Base-by-base conservation (phyloP, 2,797 vertebrate species). In the Petrocephalus schoutedeni region DNA sequence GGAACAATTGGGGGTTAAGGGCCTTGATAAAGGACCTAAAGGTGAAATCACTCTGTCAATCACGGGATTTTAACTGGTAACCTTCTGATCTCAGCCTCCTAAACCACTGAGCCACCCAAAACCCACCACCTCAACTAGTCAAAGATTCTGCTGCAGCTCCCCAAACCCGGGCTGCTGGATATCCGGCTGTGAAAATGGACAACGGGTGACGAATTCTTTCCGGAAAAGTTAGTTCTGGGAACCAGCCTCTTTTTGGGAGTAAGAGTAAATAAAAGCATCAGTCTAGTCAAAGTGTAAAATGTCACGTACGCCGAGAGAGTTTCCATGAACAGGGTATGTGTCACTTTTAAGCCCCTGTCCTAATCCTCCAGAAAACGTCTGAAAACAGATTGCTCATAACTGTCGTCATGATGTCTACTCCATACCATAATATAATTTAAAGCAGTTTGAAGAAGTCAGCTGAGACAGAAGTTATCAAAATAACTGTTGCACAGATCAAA, bases 261-360 rank as follows among this genome's bases (percentile, higher is more conserved):
- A 54, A 51, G 49, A 54, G 80, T 54, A 54, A 83, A 83, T 83
- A 54, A 54, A 83, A 23, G 49, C 49, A 51, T 54, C 49, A 16
- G n/a, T 54, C n/a, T 28, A 28, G 80, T 51, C 51, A 53, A 83
- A 83, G 80, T 83, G 80, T 83, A 54, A 83, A 83, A 83, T 83
- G 12, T 54, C 80, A 54, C 80, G 53, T 54, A 21, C 14, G 51
- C 51, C 21, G 21, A 21, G 49, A 10, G 51, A 83, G 45, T 23
- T 54, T 83, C 80, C 80, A 28, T 53, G 49, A 51, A 54, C 49
- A 83, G 45, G 49, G 74, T 49, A n/a, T 49, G 74, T 77, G 74
- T 49, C 74, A 45, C 74, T 71, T 71, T 82, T 51, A 82, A 82
- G 77, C 45, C 21, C 21, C 49, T 5, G 0, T 14, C 21, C 10